Evolutionary conservation across 92 coral and sea anemone genomes (phyloP), one percentile per base, ranked within the genome.

Genomic region (Actinostola sp.): DNA sequence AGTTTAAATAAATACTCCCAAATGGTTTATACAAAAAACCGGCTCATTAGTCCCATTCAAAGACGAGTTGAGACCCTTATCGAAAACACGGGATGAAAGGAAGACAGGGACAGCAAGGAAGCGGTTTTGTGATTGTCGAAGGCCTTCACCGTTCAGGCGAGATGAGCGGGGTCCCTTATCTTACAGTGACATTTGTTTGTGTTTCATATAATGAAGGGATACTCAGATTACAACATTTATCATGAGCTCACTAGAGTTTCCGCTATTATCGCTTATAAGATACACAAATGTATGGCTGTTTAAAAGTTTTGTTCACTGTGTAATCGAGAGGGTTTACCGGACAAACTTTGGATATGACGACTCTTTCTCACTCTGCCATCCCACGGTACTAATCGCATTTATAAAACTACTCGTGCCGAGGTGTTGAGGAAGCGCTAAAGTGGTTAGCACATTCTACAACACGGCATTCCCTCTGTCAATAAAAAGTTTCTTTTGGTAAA

Each of bases 221-320:
- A 90, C 97, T 90, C 97, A 63, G 85, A 67, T 90, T 90, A 79
- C 97, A 87, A 81, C 71, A 84, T 83, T 87, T 86, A 90, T 90
- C 92, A 87, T 88, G 84, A 92, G 84, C 82, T 85, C 77, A 62
- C 77, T 84, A 25, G 72, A 86, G 82, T 82, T 90, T 90, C 97
- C 97, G 97, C 97, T 90, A 90, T 90, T 90, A 90, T 82, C 89
- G 79, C 86, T 75, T 80, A 79, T 42, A 83, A 83, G 89, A 83
- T 83, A 87, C 92, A 90, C 97, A 90, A 87, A 88, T 25, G 31
- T 74, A 43, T 63, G 89, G 81, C 92, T 90, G 84, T 88, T 87
- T 82, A 90, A 90, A 88, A 83, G 92, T 81, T 54, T 83, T 66
- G 56, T 55, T 76, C 67, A 38, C 72, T 44, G 24, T 32, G 53